Percentiles rank a stretch among this genome's conserved stretches.
These are phyloP conservation scores for Nesoenas mayeri DNA, from an alignment of 2,113 vertebrate genomes.

Conservation along the genomic window DNA sequence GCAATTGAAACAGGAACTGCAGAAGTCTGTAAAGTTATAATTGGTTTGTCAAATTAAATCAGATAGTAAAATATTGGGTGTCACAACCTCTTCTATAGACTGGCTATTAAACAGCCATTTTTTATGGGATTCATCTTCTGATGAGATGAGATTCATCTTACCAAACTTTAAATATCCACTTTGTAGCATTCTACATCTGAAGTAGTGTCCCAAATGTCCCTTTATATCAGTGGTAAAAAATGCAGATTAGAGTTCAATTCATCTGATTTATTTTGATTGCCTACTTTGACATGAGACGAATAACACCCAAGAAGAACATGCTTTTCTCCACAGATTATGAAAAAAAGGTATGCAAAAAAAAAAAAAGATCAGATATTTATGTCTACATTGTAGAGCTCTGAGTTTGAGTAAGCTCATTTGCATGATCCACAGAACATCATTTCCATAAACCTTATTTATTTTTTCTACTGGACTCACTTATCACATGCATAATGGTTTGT, in stretches of 20 bases:
- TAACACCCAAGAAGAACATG: background rate
- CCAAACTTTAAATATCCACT: slow-evolving; percentile 9
- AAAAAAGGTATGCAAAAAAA: background rate
- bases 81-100: slow-evolving; percentile 24
- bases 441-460: slow-evolving; percentile 13
- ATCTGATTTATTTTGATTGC: slow-evolving; percentile 28
- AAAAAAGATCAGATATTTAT: background rate
- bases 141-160: background rate
- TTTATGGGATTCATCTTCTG: slow-evolving; percentile 18
- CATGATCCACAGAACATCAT: background rate
- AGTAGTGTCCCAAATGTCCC: background rate
- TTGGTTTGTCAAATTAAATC: slow-evolving; percentile 20
- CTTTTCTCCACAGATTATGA: background rate
- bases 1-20: background rate
- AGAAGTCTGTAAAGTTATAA: slow-evolving; percentile 40
- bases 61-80: slow-evolving; percentile 31
- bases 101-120: background rate
- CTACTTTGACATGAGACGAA: background rate
- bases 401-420: background rate
- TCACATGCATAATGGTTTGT: background rate
- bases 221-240: background rate
- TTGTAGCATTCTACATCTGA: background rate
- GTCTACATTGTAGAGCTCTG: background rate
- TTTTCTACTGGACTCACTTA: background rate
- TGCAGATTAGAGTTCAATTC: background rate